A percentile compares a stretch with the other conserved stretches of the same genome.
These are phyloP conservation scores for Uloborus diversus DNA, from an alignment of 1,140 invertebrate species.

Conservation along the genomic window DNA sequence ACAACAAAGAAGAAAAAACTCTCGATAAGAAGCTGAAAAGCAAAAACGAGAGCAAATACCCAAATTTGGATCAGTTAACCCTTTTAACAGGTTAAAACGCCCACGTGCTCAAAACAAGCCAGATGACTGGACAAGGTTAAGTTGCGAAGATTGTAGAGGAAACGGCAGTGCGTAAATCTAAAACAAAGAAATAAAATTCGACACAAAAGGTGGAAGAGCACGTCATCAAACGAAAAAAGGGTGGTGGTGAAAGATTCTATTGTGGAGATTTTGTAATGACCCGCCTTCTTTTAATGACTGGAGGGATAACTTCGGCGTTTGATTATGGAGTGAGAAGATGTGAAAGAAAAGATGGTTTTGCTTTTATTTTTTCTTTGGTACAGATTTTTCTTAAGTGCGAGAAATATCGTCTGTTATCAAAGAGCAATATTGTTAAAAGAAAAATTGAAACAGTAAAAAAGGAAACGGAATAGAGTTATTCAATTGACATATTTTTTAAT, in stretches of 20 bases:
- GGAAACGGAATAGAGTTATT: no score
- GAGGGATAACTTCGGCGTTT: no score
- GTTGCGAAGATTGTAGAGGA: conserved; percentile 2
- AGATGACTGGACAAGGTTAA: conserved; percentile 23
- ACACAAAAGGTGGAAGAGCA: neutral
- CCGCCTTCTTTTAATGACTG: neutral
- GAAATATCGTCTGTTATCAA: no score
- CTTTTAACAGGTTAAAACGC: neutral
- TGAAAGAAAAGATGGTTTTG: no score
- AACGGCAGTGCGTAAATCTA: no score
- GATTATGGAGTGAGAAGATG: no score
- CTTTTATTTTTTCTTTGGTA: no score
- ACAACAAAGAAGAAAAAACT: neutral
- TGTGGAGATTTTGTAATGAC: neutral
- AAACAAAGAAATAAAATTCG: conserved; percentile 29
- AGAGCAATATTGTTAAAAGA: no score
- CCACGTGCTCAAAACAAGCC: neutral
- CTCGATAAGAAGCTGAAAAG: neutral
- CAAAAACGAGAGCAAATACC: neutral
- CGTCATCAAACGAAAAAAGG: neutral
- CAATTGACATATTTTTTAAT: no score
- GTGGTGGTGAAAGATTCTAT: conserved; percentile 7
- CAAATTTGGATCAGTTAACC: conserved; percentile 21
- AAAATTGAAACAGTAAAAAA: no score
- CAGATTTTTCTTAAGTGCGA: no score